Evolutionary conservation across 2,797 vertebrate genomes (phyloP).

Genomic region (Hypotaenidia okinawae): DNA sequence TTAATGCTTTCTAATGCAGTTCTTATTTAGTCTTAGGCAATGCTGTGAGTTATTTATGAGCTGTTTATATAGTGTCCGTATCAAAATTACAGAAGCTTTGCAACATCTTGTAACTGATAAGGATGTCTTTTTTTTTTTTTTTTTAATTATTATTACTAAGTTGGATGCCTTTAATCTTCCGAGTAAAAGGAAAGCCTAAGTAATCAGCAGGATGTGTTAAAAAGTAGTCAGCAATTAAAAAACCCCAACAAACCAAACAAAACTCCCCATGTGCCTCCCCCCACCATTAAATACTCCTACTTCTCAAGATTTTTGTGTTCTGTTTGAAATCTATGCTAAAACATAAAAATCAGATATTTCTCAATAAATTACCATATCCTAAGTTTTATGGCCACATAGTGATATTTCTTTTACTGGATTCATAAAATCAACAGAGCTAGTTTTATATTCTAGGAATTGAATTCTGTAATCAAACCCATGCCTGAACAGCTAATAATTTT

Average conservation of each 20-base stretch:
- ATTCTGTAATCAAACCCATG: not conserved
- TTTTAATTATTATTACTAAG: not conserved
- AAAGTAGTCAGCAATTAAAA: not conserved
- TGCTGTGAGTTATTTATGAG: not conserved
- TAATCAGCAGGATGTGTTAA: not conserved
- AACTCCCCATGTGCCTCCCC: rapidly evolving
- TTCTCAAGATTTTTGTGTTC: not conserved
- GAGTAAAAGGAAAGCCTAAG: not conserved
- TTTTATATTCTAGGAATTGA: not conserved
- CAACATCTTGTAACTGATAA: not conserved
- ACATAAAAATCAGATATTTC: not conserved
- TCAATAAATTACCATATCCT: too few species aligned
- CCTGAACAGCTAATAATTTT: not conserved
- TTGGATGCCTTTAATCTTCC: not conserved
- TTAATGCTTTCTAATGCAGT: not conserved
- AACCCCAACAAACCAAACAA: not conserved
- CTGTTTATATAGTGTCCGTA: not conserved
- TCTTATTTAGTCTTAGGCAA: not conserved
- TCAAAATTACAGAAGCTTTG: not conserved
- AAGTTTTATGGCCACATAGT: not conserved
- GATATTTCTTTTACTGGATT: not conserved
- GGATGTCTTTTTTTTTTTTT: not conserved
- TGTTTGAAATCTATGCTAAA: not conserved
- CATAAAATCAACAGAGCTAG: not conserved
- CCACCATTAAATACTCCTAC: not conserved